These are phyloP conservation scores for Spea bombifrons DNA, from an alignment of 2,113 vertebrate genomes.

Conservation along the genomic window DNA sequence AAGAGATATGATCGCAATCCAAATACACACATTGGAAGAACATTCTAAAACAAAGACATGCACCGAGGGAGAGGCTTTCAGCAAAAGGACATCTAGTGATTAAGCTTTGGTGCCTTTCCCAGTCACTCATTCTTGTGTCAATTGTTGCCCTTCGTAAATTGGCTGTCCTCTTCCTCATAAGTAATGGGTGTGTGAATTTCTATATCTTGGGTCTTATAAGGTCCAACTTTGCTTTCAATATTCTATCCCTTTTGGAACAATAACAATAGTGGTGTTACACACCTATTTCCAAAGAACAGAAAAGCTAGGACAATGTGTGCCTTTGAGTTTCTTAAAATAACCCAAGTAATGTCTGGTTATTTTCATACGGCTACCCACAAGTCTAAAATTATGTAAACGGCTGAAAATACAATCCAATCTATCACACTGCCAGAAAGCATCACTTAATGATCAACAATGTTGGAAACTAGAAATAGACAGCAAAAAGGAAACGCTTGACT, in stretches of 20 bases:
- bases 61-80: background rate
- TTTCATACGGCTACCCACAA: background rate
- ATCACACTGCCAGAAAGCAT: background rate
- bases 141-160: background rate
- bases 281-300: background rate
- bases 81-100: background rate
- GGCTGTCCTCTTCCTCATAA: background rate
- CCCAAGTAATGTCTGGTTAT: background rate
- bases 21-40: no score
- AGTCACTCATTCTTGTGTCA: background rate
- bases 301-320: background rate
- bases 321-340: background rate
- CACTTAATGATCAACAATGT: background rate
- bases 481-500: no score
- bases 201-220: background rate
- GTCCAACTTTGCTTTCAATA: background rate
- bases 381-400: no score
- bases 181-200: background rate
- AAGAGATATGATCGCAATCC: no score
- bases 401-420: background rate
- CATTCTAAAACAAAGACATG: background rate
- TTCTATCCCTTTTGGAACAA: constrained; percentile 2
- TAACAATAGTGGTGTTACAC: background rate
- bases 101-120: background rate
- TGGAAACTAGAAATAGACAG: background rate